Evolutionary conservation across 2,113 vertebrate genomes (phyloP), one percentile per base, ranked within the genome.

Genomic region (Phyllostomus hastatus): DNA sequence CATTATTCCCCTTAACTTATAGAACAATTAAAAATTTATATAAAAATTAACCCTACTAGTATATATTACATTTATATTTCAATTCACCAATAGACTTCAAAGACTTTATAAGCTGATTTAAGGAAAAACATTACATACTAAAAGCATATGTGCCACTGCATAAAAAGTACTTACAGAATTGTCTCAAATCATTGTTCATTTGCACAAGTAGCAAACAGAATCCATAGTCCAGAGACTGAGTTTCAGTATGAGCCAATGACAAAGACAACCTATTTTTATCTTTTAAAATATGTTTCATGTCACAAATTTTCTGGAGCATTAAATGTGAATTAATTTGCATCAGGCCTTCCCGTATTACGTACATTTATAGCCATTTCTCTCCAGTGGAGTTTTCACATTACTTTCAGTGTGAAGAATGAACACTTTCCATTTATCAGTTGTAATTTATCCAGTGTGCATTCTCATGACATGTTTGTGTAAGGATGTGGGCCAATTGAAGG

Each of bases 401-500:
- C 87, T 73, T 76, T 88, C 84, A 93, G 90, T 73, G 50, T 87
- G 91, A 28, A 89, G 83, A 67, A 4, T 59, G 67, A 84, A 83
- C 86, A 72, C 15, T 92, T 96, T 28, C 94, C 93, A 52, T 97
- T 97, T 91, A 82, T n/a, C 93, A 94, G 80, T 96, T 97, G 88
- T 69, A 97, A 46, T 75, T 97, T 70, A 59, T 22, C 96, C 88
- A 8, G 90, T 95, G 88, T 98, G 98, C 28, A 93, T 96, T 69
- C 96, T 95, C 54, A 81, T 91, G 38, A 92, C 91, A 85, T 97
- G 85, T 95, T 97, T 86, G 94, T 97, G 14, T 96, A 97, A 90
- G 97, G 94, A 97, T 0, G 97, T 97, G n/a, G 96, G 95, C 95
- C 98, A 97, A 46, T 96, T 98, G 95, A 98, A 98, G 52, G 97